These are phyloP conservation scores for Esox masquinongy DNA, from an alignment of 2,797 vertebrate species.

Conservation along the genomic window DNA sequence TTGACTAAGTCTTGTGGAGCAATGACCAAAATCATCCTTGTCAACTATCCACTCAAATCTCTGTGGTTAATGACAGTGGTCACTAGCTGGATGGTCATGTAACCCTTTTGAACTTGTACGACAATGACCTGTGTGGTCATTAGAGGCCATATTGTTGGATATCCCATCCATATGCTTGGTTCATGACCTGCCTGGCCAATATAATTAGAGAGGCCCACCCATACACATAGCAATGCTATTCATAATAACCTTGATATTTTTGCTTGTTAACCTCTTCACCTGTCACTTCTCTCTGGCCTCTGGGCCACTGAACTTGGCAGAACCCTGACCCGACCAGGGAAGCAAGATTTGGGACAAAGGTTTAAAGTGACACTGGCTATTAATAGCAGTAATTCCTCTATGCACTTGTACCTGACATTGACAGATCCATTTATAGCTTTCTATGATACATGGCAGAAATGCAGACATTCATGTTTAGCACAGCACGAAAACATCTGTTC, in stretches of 20 bases:
- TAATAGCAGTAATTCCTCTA: constrained; percentile 49
- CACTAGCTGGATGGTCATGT: constrained; percentile 24
- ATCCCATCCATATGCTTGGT: constrained; percentile 37
- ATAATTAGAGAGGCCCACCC: constrained; percentile 54
- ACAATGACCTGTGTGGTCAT: neutral
- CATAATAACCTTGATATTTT: constrained; percentile 12
- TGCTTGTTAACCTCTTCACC: constrained; percentile 1
- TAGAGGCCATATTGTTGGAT: neutral
- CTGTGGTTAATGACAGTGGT: neutral
- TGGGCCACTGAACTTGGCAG: constrained; percentile 55
- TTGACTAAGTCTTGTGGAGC: neutral
- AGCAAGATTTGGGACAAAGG: constrained; percentile 46
- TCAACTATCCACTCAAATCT: neutral
- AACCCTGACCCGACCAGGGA: constrained; percentile 51
- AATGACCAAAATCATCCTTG: neutral
- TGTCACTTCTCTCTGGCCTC: constrained; percentile 48
- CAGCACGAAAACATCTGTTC: neutral
- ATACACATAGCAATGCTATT: constrained; percentile 22
- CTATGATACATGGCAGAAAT: constrained; percentile 13
- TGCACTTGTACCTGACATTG: constrained; percentile 41
- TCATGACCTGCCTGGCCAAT: constrained; percentile 42
- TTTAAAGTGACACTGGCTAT: constrained; percentile 52
- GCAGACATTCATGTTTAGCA: constrained; percentile 11
- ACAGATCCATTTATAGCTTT: constrained; percentile 29
- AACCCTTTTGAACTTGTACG: constrained; percentile 1